Percentiles rank a stretch among this genome's conserved stretches.
Evolutionary conservation across 2,888 invertebrate species (phyloP).

Genomic region (Hydriomena furcata): DNA sequence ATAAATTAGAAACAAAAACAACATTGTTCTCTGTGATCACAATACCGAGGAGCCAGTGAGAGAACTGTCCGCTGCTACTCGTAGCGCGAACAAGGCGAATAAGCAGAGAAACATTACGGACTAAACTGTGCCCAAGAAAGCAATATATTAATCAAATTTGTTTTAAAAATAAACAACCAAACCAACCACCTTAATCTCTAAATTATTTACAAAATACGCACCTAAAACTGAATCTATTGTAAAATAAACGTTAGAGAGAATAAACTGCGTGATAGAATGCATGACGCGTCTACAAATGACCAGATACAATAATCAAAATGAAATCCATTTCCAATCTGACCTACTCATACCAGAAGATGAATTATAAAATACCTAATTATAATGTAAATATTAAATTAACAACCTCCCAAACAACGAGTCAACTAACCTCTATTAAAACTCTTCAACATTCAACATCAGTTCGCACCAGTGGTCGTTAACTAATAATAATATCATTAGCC

Average conservation of each 20-base stretch:
- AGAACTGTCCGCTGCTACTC: constrained; percentile 38
- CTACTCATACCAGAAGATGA: constrained; percentile 51
- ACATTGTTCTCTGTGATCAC: constrained; percentile 79
- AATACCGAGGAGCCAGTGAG: constrained; percentile 55
- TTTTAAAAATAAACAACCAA: constrained; percentile 64
- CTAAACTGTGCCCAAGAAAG: constrained; percentile 46
- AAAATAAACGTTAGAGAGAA: constrained; percentile 73
- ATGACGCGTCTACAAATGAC: constrained; percentile 33
- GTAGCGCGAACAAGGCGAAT: constrained; percentile 28
- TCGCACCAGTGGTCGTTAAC: constrained; percentile 79
- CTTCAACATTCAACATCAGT: constrained; percentile 81
- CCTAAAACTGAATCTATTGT: constrained; percentile 52
- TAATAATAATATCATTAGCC: constrained; percentile 55
- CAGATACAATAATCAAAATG: constrained; percentile 54
- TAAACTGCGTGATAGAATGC: constrained; percentile 53
- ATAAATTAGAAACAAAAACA: constrained; percentile 83
- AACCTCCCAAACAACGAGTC: constrained; percentile 73
- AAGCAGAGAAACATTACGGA: constrained; percentile 43
- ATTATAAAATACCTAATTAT: constrained; percentile 46
- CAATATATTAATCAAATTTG: constrained; percentile 69
- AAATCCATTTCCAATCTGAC: constrained; percentile 43
- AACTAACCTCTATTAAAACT: constrained; percentile 78
- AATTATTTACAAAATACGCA: constrained; percentile 66
- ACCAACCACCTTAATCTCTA: constrained; percentile 67
- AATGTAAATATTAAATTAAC: constrained; percentile 69